These are phyloP conservation scores for Lineus longissimus DNA, from an alignment of 1,140 invertebrate genomes.

Conservation along the genomic window DNA sequence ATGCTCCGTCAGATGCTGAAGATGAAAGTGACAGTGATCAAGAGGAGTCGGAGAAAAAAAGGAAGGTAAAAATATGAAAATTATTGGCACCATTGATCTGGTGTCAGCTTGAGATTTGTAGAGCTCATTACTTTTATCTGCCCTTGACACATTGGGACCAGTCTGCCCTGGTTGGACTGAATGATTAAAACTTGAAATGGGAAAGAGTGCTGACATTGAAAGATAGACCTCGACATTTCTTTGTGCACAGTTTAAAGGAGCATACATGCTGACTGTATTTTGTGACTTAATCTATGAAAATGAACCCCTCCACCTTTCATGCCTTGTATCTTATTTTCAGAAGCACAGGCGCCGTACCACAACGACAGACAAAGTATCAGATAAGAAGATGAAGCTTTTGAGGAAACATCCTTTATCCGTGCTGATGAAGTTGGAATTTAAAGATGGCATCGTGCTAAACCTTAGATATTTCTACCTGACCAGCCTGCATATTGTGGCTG, in stretches of 20 bases:
- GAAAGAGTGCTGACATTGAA: no score
- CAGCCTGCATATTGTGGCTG: slow-evolving; percentile 58
- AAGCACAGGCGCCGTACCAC: slow-evolving; percentile 49
- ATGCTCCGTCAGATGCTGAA: slow-evolving; percentile 48
- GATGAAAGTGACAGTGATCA: slow-evolving; percentile 60
- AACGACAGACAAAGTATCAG: slow-evolving; percentile 58
- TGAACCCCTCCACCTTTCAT: no score
- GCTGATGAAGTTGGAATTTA: slow-evolving; percentile 35
- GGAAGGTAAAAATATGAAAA: slow-evolving; percentile 51
- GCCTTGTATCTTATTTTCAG: background rate
- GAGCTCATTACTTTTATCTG: background rate
- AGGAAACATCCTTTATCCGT: slow-evolving; percentile 64
- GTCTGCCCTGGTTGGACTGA: no score
- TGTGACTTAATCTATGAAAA: no score
- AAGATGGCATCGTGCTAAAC: slow-evolving; percentile 52
- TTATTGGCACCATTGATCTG: background rate
- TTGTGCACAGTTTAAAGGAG: no score
- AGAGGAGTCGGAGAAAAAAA: slow-evolving; percentile 64
- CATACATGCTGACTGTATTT: no score
- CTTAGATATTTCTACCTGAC: slow-evolving; percentile 57
- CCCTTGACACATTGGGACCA: no score
- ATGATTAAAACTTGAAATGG: no score
- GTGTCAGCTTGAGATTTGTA: background rate
- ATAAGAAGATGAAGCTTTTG: slow-evolving; percentile 66
- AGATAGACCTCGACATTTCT: no score